These are phyloP conservation scores for Agrilus mali DNA, from an alignment of 2,888 invertebrate genomes.

Conservation along the genomic window DNA sequence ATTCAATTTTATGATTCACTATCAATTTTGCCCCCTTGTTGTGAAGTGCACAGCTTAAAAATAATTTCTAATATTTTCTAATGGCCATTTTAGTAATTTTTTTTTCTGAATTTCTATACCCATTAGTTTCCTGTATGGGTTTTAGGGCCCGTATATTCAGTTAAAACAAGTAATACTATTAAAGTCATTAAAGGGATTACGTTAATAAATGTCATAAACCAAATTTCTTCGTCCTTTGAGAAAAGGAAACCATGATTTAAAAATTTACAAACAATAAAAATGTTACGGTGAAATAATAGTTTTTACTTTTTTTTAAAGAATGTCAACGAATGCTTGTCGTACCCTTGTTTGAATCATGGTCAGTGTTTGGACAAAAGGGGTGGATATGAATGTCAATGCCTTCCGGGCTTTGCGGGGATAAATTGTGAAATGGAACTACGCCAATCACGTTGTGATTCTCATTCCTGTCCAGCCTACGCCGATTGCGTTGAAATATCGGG, in stretches of 20 bases:
- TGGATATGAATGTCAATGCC: slow-evolving; percentile 44
- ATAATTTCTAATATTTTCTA: too few species aligned
- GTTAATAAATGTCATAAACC: too few species aligned
- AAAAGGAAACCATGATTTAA: background rate
- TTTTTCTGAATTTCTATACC: too few species aligned
- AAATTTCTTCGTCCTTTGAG: background rate
- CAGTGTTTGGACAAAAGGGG: slow-evolving; percentile 45
- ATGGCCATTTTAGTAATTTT: too few species aligned
- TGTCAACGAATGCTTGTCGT: slow-evolving; percentile 43
- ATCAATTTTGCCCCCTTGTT: too few species aligned
- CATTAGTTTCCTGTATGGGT: too few species aligned
- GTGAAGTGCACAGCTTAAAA: too few species aligned
- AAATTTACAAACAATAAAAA: background rate
- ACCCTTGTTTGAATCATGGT: slow-evolving; percentile 49
- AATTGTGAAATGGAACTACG: slow-evolving; percentile 37
- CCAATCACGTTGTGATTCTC: slow-evolving; percentile 27
- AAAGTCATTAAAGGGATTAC: too few species aligned
- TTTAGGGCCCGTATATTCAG: too few species aligned
- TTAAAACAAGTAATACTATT: too few species aligned
- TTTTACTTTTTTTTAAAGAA: slow-evolving; percentile 23
- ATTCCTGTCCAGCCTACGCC: slow-evolving; percentile 49
- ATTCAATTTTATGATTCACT: too few species aligned
- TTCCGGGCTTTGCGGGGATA: slow-evolving; percentile 39
- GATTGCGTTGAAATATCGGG: slow-evolving; percentile 48
- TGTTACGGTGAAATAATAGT: background rate